Evolutionary conservation across 2,888 invertebrate genomes (phyloP), one percentile per base, ranked within the genome.

Genomic region (Apodemia mormo): DNA sequence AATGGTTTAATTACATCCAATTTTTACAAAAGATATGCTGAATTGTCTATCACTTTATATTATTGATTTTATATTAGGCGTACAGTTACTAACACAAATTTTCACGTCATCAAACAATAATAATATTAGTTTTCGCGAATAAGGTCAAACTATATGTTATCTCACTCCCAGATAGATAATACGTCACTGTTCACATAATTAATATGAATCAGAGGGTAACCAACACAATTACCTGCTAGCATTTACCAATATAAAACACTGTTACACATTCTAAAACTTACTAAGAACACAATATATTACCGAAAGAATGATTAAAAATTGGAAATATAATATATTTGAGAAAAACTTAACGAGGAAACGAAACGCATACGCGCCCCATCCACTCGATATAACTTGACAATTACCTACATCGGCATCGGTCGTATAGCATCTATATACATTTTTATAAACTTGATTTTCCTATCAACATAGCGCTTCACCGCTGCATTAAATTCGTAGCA

Each of bases 141-240:
- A 37, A 64, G n/a, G 71, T 73, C 74, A 80, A 82, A 88, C 85
- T 85, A 87, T 90, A 88, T 88, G 89, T 88, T 90, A 91, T 88
- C 89, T 86, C 87, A 83, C 86, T 88, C 87, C 86, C 83, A 88
- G 86, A 88, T 87, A 65, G 86, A 33, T 4, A 2, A 4, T 88
- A 89, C 88, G 89, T 89, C 89, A 89, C 85, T 83, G 86, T 83
- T 88, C 91, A 90, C 88, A 88, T 91, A 91, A 90, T 91, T 90
- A 90, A 89, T 87, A 85, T 87, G 89, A 89, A 86, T 88, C 88
- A 87, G 82, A 80, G 81, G 78, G 79, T 86, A 85, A 86, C 86
- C 82, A 84, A 82, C 85, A 83, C 80, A 78, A 76, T 70, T 74
- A 75, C 79, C 81, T 81, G 78, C 72, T 71, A 76, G 68, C 74